phyloP scores from a whole-genome alignment of 2,113 vertebrate species.

The Prinia subflava region DNA sequence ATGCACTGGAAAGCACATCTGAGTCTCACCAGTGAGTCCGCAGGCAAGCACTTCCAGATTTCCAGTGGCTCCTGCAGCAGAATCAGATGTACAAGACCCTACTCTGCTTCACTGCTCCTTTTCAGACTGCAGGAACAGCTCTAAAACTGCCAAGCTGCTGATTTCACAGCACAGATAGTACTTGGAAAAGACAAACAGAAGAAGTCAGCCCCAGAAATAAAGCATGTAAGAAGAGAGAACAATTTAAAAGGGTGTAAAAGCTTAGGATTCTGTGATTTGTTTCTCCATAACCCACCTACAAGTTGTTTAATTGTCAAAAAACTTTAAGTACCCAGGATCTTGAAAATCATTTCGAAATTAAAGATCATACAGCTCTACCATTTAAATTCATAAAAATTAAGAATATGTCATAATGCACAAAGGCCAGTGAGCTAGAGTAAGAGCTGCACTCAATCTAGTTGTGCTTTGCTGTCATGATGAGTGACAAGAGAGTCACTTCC shows the following conservation, averaged over 20 bases:
- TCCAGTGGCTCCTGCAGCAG: neutral
- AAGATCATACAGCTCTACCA: neutral
- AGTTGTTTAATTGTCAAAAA: neutral
- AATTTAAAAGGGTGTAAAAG: neutral
- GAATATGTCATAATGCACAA: neutral
- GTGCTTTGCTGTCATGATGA: neutral
- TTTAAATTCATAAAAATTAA: neutral
- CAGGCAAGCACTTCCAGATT: neutral
- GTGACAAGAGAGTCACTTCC: slow-evolving; percentile 6
- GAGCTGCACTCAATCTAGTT: neutral
- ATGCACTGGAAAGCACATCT: neutral
- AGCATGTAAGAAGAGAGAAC: neutral
- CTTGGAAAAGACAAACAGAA: neutral
- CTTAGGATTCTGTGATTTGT: neutral
- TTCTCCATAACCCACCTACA: neutral
- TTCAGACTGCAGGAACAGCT: neutral
- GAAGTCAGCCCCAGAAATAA: neutral
- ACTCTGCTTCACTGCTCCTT: neutral
- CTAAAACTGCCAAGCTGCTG: neutral
- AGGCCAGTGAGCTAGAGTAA: neutral
- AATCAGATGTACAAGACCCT: neutral
- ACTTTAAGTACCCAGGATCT: neutral
- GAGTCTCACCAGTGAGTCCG: neutral
- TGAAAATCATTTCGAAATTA: neutral
- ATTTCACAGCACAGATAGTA: neutral